Conservation (phyloP, 1,140 invertebrate genomes). For the Drosophila nikananu region DNA sequence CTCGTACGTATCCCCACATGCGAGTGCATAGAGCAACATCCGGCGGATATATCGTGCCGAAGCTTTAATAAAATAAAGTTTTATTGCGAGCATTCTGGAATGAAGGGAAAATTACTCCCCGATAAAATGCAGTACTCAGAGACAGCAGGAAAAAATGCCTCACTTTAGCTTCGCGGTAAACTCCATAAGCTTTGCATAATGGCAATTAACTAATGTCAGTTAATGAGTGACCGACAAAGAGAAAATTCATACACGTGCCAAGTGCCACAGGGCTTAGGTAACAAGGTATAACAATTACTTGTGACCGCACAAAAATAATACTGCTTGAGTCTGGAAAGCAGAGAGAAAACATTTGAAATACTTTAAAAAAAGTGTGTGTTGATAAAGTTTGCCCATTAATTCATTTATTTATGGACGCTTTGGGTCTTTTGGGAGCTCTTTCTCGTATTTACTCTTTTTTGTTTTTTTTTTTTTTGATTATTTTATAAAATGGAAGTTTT, state of each 20-base stretch:
- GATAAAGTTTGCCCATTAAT: conserved; percentile 5
- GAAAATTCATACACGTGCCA: conserved; percentile 39
- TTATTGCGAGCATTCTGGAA: conserved; percentile 29
- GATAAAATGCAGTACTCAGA: conserved; percentile 9
- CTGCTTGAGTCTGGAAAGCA: background rate
- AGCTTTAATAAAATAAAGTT: conserved; percentile 44
- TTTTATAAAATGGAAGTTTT: background rate
- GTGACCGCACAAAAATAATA: background rate
- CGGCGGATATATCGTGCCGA: conserved; percentile 39
- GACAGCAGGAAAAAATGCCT: background rate
- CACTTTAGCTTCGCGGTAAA: background rate
- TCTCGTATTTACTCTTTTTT: background rate
- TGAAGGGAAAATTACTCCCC: conserved; percentile 13
- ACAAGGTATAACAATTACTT: conserved; percentile 13
- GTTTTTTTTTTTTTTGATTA: background rate
- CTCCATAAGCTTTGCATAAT: conserved; percentile 46
- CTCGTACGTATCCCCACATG: conserved; percentile 10
- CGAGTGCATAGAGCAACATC: conserved; percentile 24
- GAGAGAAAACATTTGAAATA: conserved; percentile 4
- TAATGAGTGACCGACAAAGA: conserved; percentile 48
- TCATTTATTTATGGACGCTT: conserved; percentile 1
- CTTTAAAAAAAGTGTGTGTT: conserved; percentile 3
- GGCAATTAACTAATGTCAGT: conserved; percentile 48
- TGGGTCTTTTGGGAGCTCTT: background rate
- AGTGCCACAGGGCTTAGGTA: conserved; percentile 29